Conservation (phyloP, 2,113 vertebrate genomes). For the Orientallactaga bullata region DNA sequence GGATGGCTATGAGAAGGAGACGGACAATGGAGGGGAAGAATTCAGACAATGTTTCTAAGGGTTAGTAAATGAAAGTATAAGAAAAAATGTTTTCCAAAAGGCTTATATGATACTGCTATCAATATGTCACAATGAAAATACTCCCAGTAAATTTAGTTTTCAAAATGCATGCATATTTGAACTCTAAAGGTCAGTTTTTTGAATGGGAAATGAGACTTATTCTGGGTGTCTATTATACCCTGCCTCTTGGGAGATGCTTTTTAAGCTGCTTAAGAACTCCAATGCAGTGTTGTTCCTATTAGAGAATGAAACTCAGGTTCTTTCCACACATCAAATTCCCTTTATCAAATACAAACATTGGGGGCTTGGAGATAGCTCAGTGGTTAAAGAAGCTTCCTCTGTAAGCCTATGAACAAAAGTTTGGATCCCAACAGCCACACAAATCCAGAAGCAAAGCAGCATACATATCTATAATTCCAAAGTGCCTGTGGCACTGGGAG, state of each 20-base stretch:
- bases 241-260: not conserved
- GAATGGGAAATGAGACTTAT: conserved; percentile 10
- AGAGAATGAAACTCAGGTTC: conserved; percentile 9
- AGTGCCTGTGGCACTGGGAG: too few relatives aligned
- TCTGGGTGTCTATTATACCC: not conserved
- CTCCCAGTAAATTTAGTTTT: not conserved
- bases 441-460: too few relatives aligned
- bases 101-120: not conserved
- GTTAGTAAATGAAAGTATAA: not conserved
- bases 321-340: not conserved
- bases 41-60: too few relatives aligned
- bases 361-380: too few relatives aligned
- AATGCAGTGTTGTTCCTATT: not conserved
- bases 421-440: too few relatives aligned
- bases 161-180: conserved; percentile 20
- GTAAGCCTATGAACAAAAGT: too few relatives aligned
- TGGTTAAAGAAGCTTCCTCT: too few relatives aligned
- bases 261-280: not conserved
- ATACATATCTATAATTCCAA: too few relatives aligned
- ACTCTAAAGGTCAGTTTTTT: conserved; percentile 7
- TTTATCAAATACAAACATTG: not conserved
- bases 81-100: not conserved
- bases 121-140: conserved; percentile 1
- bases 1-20: not conserved
- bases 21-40: not conserved